These are phyloP conservation scores for Stegophylla sp. DNA, from an alignment of 2,888 invertebrate genomes.

Conservation along the genomic window DNA sequence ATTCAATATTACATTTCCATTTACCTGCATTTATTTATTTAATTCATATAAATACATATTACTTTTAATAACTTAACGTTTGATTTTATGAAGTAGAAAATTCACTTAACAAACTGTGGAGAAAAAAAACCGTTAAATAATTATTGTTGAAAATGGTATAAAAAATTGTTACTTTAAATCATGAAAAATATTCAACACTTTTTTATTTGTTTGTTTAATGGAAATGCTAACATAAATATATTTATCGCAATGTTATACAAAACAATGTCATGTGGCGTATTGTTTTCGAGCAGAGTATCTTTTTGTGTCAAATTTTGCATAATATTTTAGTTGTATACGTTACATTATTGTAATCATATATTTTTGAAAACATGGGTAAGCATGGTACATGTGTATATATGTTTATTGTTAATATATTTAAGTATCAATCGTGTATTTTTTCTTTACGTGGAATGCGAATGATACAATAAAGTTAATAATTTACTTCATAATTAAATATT, in stretches of 20 bases:
- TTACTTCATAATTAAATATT: not conserved
- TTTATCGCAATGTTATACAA: conserved; percentile 1
- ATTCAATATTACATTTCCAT: no score
- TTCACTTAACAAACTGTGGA: no score
- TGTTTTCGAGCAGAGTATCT: conserved; percentile 2
- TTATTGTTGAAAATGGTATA: no score
- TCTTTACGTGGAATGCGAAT: conserved; percentile 41
- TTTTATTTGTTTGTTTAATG: conserved; percentile 16
- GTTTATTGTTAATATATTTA: no score
- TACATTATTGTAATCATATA: conserved; percentile 3
- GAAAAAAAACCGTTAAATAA: no score
- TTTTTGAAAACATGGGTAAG: not conserved
- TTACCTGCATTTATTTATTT: no score
- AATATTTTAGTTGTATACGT: not conserved
- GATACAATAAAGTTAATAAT: conserved; percentile 12
- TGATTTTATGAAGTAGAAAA: no score
- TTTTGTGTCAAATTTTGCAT: conserved; percentile 6
- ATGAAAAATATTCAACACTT: conserved; percentile 31
- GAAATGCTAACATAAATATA: not conserved
- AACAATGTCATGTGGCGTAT: not conserved
- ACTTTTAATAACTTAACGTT: no score
- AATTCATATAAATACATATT: no score
- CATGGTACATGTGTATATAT: no score
- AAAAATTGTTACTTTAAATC: not conserved
- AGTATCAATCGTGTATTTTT: conserved; percentile 47